A percentile compares a stretch with the other conserved stretches of the same genome.
phyloP scores from a whole-genome alignment of 1,140 invertebrate genomes.

The Wiebesia pumilae region DNA sequence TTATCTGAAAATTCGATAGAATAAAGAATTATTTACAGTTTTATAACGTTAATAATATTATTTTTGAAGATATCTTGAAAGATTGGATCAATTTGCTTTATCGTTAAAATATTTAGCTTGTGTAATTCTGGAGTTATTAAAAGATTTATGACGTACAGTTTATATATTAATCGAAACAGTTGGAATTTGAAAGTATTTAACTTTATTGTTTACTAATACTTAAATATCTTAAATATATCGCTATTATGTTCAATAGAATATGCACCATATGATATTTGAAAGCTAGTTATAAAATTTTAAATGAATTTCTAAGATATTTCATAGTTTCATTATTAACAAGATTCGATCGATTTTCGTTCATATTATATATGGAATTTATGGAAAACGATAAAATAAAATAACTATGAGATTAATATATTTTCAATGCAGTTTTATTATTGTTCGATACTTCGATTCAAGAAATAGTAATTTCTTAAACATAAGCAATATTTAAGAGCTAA shows the following conservation, averaged over 20 bases:
- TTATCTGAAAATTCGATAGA: background rate
- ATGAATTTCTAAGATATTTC: background rate
- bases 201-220: background rate
- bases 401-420: no score
- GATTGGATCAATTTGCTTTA: background rate
- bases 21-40: background rate
- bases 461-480: background rate
- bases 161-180: background rate
- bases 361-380: no score
- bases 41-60: background rate
- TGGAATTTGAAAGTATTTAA: background rate
- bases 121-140: background rate
- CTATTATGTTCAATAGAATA: background rate
- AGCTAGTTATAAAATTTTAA: background rate
- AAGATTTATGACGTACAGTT: conserved; percentile 7
- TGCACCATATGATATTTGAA: background rate
- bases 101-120: background rate
- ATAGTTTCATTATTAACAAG: background rate
- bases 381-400: no score
- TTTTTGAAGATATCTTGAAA: conserved; percentile 3
- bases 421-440: background rate
- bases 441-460: background rate
- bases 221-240: background rate
- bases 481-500: background rate
- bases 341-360: background rate